Base-by-base conservation (phyloP, 2,113 vertebrate species). In the Channa argus region DNA sequence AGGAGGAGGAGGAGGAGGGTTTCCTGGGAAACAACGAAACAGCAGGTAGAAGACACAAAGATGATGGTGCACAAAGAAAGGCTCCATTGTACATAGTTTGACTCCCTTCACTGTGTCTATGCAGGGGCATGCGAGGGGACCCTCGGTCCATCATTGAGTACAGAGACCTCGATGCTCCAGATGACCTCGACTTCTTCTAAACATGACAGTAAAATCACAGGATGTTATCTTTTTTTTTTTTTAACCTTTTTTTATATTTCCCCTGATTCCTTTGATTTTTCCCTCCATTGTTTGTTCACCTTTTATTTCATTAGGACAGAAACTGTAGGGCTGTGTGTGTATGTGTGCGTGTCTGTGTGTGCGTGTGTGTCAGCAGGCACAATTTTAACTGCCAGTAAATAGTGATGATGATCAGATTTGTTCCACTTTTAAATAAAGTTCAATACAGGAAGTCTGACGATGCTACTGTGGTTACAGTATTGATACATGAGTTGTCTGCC, bases 101-200 rank as follows among this genome's bases (percentile, higher is more conserved):
- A 24, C 24, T 24, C 24, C 24, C 24, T 24, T 24, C 24, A 24
- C 24, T 71, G 2, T 51, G 36, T 68, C 39, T 80, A 24, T 24
- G 2, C 77, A 97, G 96, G 92, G 95, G 95, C 84, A 85, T 95
- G 70, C 93, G 96, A 10, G 95, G 96, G 0, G 96, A 98, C 83
- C 96, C 96, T 1, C 92, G 96, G 1, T 94, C 95, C 43, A 97
- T 98, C 79, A 96, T 98, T 1, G 96, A 98, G 70, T 98, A 98
- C 87, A 84, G 96, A 43, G 96, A 98, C 88, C 91, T 98, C 62
- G 96, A 98, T 8, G 96, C 96, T 11, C 96, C 96, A 0, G 96
- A 98, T 0, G 96, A 98, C 10, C 94, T 97, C 2, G 96, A 98
- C 77, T 98, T 98, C 92, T 98, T 97, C 89, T 97, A 77, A 88